Base-by-base conservation (phyloP, 2,797 vertebrate genomes). In the Eulemur rubriventer region DNA sequence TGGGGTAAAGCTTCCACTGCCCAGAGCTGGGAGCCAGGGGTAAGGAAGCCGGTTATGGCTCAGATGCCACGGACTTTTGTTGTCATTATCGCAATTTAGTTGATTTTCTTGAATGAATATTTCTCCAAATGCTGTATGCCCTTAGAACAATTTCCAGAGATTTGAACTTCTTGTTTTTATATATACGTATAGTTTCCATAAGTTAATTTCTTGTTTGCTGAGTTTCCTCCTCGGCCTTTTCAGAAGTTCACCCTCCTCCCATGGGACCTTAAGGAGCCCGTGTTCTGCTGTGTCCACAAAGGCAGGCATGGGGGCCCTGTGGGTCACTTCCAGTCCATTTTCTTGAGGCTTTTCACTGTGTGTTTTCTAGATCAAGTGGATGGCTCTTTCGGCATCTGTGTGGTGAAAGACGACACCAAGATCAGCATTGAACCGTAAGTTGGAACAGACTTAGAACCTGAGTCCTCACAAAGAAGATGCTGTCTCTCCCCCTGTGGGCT, bases 401-500 rank as follows among this genome's bases (percentile, higher is more conserved):
- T 98, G 35, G 96, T 98, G 78, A 98, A 97, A 93, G 99, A 99
- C 14, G 97, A 98, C 93, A 98, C 97, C 52, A 98, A 98, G 65
- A 96, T 98, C 98, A 98, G 95, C 95, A 97, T 98, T 85, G 96
- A 99, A 94, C 99, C 98, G 99, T 99, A 96, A 98, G 99, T 98
- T 7, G 43, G 59, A 50, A 2, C 63, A 84, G 72, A 38, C 18
- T 41, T 26, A 59, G 63, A 70, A 14, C 61, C 46, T 4, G 35
- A 38, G 13, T 16, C 35, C 80, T 89, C 50, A 70, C 46, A 4
- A 86, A 22, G 1, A 9, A 78, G 80, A 0, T 4, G 6, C 13
- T 22, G 82, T 67, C 55, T 0, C 10, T 35, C 11, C 24, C 30
- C 30, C 35, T 33, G 24, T 17, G 28, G 4, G 8, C 48, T 52